Base-by-base conservation (phyloP, 2,113 vertebrate genomes). In the Todiramphus chloris region DNA sequence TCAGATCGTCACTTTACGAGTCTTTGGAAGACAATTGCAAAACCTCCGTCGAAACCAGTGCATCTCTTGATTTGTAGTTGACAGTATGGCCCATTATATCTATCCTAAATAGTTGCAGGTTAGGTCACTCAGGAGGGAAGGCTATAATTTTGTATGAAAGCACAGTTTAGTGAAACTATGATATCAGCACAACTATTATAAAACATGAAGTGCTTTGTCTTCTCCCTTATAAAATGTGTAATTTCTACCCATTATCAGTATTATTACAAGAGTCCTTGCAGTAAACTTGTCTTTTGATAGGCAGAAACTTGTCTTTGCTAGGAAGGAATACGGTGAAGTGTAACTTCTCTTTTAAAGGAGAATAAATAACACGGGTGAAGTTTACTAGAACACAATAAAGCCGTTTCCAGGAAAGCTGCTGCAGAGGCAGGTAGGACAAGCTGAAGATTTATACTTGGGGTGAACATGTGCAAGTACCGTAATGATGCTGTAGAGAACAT, bases 311-410 rank as follows among this genome's bases (percentile, higher is more conserved):
- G 91, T 95, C 94, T 96, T 76, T 8, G 14, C 93, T 92, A 17
- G 92, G 87, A 92, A 83, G 3, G 13, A 92, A 87, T 91, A 95
- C 70, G 73, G 84, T 37, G 87, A 89, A 97, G 76, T 89, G 64
- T 81, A 92, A 69, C 89, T 95, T 96, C 60, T 81, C 67, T 93
- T 97, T 97, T 92, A 94, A 87, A 93, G 72, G 79, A 60, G 79
- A 90, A 95, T 97, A 97, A 97, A 97, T 97, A 96, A 97, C 89
- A 81, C 0, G 1, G 77, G 50, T 96, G 93, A 96, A 90, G 91
- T 97, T 97, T 96, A 96, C 85, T 97, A 95, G 92, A 96, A 95
- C 78, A 95, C 92, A 96, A 83, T 90, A 94, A 95, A 94, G 83
- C 91, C 3, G 21, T 96, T 95, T 97, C 92, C 86, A 85, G 94